These are phyloP conservation scores for Periparus ater DNA, from an alignment of 2,797 vertebrate species.

Conservation along the genomic window DNA sequence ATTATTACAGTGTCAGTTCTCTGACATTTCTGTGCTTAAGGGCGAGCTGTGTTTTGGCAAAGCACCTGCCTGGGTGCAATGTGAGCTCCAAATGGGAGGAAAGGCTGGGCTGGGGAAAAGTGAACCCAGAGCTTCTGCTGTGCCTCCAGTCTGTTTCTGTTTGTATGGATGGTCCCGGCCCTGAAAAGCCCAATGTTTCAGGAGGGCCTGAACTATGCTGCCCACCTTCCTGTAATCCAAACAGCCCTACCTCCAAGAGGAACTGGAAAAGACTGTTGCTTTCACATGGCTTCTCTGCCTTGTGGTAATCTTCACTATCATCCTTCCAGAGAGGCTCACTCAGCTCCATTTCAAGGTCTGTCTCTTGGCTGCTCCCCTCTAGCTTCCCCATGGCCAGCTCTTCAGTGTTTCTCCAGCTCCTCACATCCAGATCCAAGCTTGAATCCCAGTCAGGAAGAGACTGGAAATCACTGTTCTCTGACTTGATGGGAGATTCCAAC, in stretches of 20 bases:
- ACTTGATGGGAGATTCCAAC: conserved; percentile 44
- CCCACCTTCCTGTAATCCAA: background rate
- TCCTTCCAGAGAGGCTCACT: conserved; percentile 47
- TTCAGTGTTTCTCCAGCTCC: conserved; percentile 67
- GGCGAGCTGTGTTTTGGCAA: conserved; percentile 22
- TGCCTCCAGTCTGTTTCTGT: background rate
- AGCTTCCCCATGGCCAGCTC: conserved; percentile 40
- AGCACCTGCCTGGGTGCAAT: background rate
- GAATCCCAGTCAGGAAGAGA: conserved; percentile 71
- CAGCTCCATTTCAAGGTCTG: background rate
- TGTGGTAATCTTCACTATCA: conserved; percentile 37
- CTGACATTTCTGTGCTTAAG: conserved; percentile 33
- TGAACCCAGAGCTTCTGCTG: background rate
- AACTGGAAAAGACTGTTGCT: conserved; percentile 35
- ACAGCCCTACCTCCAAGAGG: conserved; percentile 72
- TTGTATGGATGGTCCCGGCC: background rate
- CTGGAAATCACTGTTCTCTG: conserved; percentile 69
- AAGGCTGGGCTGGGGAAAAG: background rate
- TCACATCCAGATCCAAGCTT: conserved; percentile 62
- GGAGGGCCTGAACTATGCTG: background rate
- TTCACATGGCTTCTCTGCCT: conserved; percentile 40
- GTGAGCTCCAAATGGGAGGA: background rate
- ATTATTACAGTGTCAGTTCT: conserved; percentile 11
- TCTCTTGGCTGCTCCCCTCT: conserved; percentile 64
- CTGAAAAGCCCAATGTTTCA: background rate